Percentiles rank a stretch among this genome's conserved stretches.
Conservation (phyloP, 2,797 vertebrate species). For the Sylvilagus floridanus region DNA sequence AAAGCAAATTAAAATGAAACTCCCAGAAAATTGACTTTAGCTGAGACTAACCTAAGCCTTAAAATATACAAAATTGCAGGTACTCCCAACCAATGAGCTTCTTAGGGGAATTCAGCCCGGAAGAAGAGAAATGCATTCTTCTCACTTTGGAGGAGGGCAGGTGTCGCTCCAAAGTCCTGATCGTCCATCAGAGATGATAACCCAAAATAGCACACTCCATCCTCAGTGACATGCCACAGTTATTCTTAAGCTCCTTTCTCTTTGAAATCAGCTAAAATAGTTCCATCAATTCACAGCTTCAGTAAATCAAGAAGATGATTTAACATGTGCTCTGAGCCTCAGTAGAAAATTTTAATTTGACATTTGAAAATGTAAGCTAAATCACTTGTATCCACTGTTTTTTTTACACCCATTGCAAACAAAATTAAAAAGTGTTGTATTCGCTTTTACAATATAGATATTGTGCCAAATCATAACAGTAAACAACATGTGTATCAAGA, state of each 20-base stretch:
- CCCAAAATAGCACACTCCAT: constrained; percentile 5
- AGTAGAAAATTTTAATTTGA: constrained; percentile 53
- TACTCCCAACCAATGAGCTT: background rate
- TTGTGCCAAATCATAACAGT: background rate
- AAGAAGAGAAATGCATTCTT: background rate
- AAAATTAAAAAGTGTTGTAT: constrained; percentile 50
- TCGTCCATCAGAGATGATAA: background rate
- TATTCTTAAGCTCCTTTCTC: constrained; percentile 42
- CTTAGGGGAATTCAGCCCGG: background rate
- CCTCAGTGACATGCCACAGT: background rate
- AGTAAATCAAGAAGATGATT: constrained; percentile 3
- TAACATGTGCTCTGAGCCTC: background rate
- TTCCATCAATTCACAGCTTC: constrained; percentile 15
- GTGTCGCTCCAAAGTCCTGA: background rate
- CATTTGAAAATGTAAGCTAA: constrained; percentile 49
- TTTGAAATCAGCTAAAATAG: constrained; percentile 37
- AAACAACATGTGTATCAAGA: background rate
- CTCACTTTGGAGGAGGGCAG: background rate
- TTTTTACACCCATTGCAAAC: constrained; percentile 35
- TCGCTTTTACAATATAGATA: constrained; percentile 43
- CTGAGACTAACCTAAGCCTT: background rate
- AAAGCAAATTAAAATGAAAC: background rate
- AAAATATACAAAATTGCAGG: background rate
- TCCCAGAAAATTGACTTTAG: constrained; percentile 41
- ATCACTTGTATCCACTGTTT: background rate